phyloP scores from a whole-genome alignment of 1,140 invertebrate species.

The Bombus confusus region DNA sequence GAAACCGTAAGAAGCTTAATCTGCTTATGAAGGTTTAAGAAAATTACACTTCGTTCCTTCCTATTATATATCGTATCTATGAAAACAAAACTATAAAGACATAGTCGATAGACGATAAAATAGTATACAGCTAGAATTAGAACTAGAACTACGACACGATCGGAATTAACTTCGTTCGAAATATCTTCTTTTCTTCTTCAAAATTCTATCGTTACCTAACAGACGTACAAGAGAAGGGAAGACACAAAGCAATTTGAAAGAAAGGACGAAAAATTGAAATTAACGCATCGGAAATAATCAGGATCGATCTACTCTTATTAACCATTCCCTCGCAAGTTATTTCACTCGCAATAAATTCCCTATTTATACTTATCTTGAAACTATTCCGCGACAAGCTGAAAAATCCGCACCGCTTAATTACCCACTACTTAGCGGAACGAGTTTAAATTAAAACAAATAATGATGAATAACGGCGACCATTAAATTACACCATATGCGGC shows the following conservation, averaged over 20 bases:
- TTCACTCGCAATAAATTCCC: not conserved
- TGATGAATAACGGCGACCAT: conserved; percentile 12
- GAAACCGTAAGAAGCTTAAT: not conserved
- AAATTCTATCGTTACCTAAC: not conserved
- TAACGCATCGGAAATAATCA: not conserved
- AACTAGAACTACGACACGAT: no score
- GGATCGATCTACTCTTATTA: not conserved
- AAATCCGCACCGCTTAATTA: not conserved
- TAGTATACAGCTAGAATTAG: no score
- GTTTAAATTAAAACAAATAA: conserved; percentile 32
- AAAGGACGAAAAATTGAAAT: not conserved
- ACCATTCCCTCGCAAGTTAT: not conserved
- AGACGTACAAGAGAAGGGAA: not conserved
- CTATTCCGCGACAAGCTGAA: not conserved
- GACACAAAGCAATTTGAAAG: not conserved
- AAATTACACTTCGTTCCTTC: not conserved
- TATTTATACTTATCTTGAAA: not conserved
- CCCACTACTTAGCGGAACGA: not conserved
- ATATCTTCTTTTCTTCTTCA: no score
- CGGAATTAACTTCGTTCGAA: no score
- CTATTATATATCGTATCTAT: not conserved
- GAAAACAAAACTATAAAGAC: no score
- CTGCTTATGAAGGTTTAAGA: not conserved
- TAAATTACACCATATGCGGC: not conserved
- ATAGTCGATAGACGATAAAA: no score